Conservation (phyloP, 1,140 invertebrate genomes). For the Philotrypesis tridentata region DNA sequence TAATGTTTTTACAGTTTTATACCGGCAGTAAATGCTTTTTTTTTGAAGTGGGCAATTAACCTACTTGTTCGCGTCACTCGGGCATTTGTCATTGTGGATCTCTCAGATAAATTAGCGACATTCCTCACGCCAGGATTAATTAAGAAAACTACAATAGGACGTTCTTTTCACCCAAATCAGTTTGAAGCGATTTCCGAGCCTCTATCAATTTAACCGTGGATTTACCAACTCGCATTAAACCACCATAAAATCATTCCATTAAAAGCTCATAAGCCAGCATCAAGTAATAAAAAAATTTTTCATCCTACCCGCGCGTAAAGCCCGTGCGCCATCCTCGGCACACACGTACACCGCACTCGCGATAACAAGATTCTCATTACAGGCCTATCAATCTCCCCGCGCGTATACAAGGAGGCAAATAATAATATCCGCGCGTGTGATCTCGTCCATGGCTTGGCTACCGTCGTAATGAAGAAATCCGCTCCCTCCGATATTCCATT, state of each 20-base stretch:
- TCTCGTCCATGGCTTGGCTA: neutral
- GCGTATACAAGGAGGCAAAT: neutral
- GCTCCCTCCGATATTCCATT: neutral
- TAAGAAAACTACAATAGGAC: no score
- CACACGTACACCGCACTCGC: neutral
- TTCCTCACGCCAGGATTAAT: no score
- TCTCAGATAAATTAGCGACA: no score
- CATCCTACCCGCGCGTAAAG: neutral
- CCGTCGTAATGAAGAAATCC: slow-evolving; percentile 37
- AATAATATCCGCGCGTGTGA: slow-evolving; percentile 16
- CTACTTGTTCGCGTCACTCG: neutral
- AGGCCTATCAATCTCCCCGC: neutral
- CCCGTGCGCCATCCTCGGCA: no score
- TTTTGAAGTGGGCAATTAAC: neutral
- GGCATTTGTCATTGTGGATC: neutral
- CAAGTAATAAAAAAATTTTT: neutral
- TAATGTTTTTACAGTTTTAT: slow-evolving; percentile 1
- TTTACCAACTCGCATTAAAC: no score
- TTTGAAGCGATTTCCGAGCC: no score
- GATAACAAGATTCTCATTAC: slow-evolving; percentile 13
- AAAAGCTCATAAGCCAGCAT: neutral
- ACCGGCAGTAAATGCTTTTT: neutral
- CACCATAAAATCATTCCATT: neutral
- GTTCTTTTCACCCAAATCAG: no score
- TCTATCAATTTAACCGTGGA: no score